These are phyloP conservation scores for Drosophila antonietae DNA, from an alignment of 2,888 invertebrate genomes.

Conservation along the genomic window DNA sequence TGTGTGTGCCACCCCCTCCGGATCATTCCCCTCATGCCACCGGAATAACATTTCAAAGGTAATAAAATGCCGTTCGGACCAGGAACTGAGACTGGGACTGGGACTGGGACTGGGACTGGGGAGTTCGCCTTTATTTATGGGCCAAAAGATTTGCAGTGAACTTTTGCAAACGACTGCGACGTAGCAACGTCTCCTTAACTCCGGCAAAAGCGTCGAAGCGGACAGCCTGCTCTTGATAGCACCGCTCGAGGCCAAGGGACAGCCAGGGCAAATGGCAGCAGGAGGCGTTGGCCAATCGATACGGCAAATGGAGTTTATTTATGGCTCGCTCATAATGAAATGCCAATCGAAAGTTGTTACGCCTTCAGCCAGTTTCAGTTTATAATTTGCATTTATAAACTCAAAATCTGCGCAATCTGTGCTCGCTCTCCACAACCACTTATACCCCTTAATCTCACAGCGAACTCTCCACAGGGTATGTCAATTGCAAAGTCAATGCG, in stretches of 20 bases:
- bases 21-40: not conserved
- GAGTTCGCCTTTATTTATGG: conserved; percentile 63
- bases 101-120: not conserved
- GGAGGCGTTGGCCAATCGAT: conserved; percentile 51
- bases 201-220: conserved; percentile 36
- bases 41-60: conserved; percentile 57
- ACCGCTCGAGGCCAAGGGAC: conserved; percentile 15
- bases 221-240: conserved; percentile 65
- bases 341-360: conserved; percentile 73
- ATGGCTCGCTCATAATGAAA: conserved; percentile 70
- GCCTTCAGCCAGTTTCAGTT: conserved; percentile 61
- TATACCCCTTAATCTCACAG: conserved; percentile 9
- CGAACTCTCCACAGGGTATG: not conserved
- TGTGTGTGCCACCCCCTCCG: not conserved
- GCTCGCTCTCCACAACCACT: conserved; percentile 5
- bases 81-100: not conserved
- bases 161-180: conserved; percentile 22
- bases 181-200: conserved; percentile 9
- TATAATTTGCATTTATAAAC: conserved; percentile 77
- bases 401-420: conserved; percentile 68
- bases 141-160: conserved; percentile 58
- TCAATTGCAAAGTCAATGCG: not conserved
- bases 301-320: conserved; percentile 70
- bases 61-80: conserved; percentile 59
- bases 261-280: not conserved